These are phyloP conservation scores for Parnassius glacialis DNA, from an alignment of 2,888 invertebrate genomes.

Conservation along the genomic window DNA sequence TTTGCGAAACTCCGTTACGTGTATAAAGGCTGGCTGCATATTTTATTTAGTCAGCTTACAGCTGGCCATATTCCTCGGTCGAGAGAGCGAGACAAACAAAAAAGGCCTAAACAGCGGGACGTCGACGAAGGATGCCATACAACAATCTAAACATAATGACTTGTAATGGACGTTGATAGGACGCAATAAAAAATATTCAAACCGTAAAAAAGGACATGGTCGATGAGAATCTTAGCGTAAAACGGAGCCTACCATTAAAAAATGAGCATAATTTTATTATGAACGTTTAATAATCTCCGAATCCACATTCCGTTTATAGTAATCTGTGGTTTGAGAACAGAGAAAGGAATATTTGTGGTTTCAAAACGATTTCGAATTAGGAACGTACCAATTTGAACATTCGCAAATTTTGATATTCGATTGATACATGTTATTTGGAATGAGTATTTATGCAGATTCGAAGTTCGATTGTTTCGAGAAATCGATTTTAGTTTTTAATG, in stretches of 20 bases:
- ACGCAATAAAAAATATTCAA: conserved; percentile 27
- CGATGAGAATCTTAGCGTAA: conserved; percentile 31
- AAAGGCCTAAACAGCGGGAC: conserved; percentile 54
- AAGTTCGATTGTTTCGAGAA: conserved; percentile 37
- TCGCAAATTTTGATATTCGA: conserved; percentile 44
- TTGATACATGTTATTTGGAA: conserved; percentile 40
- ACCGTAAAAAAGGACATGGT: conserved; percentile 21
- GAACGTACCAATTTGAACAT: conserved; percentile 56
- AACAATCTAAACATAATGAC: conserved; percentile 66
- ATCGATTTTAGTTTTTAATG: conserved; percentile 31
- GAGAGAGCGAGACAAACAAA: conserved; percentile 36
- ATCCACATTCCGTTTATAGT: conserved; percentile 54
- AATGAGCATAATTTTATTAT: conserved; percentile 34
- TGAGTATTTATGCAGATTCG: conserved; percentile 42
- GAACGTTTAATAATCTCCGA: conserved; percentile 30
- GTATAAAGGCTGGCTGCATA: conserved; percentile 28
- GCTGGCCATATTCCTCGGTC: conserved; percentile 28
- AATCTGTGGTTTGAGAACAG: conserved; percentile 41
- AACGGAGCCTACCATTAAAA: conserved; percentile 29
- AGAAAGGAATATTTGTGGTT: conserved; percentile 44
- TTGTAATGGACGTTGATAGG: conserved; percentile 65
- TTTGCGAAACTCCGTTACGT: conserved; percentile 34
- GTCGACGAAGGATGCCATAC: conserved; percentile 53
- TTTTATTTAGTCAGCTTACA: conserved; percentile 37
- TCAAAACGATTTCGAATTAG: conserved; percentile 56